phyloP scores from a whole-genome alignment of 2,797 vertebrate genomes.

The Botia almorhae region DNA sequence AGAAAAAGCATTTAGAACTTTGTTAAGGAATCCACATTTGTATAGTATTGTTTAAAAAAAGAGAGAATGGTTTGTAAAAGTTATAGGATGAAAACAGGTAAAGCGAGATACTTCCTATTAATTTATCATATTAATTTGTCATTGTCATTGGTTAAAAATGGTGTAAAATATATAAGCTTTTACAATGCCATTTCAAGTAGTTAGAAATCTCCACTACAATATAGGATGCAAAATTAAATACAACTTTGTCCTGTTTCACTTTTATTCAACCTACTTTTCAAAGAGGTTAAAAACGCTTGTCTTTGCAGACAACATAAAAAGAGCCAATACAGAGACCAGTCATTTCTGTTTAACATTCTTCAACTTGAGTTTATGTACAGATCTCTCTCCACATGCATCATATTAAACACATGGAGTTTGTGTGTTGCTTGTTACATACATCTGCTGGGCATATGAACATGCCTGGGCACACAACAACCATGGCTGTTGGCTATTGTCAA shows the following conservation, averaged over 20 bases:
- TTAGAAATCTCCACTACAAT: no score
- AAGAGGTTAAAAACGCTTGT: neutral
- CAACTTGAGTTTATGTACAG: constrained; percentile 33
- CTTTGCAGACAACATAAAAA: neutral
- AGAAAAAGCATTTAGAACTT: neutral
- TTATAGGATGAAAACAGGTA: neutral
- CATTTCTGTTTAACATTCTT: constrained; percentile 37
- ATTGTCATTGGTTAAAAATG: no score
- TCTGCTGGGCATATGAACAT: constrained; percentile 63
- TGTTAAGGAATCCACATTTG: neutral
- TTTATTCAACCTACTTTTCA: neutral
- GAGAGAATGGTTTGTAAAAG: neutral
- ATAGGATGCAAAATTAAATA: neutral
- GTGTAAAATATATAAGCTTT: no score
- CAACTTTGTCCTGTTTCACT: neutral
- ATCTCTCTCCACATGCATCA: constrained; percentile 51
- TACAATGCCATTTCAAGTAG: no score
- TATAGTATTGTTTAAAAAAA: neutral
- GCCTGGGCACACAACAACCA: constrained; percentile 20
- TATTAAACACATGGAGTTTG: constrained; percentile 56
- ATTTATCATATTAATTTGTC: no score
- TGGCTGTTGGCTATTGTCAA: constrained; percentile 7
- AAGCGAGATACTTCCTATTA: no score
- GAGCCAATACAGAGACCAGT: constrained; percentile 5
- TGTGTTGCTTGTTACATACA: constrained; percentile 55